phyloP scores from a whole-genome alignment of 2,113 vertebrate genomes.

The Vimba vimba region DNA sequence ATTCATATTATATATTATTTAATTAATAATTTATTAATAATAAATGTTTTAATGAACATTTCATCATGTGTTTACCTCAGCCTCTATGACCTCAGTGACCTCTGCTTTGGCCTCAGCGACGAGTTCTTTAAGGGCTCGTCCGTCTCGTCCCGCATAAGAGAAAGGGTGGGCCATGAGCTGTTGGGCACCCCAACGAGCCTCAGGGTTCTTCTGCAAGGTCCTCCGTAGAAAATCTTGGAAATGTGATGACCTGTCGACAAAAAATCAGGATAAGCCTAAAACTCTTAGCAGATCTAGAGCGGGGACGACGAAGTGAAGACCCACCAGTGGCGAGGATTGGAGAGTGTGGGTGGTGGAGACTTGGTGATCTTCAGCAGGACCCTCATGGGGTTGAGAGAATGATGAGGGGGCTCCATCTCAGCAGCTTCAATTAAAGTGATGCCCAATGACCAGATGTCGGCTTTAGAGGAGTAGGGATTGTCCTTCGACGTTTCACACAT shows the following conservation, averaged over 20 bases:
- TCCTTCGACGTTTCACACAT: constrained; percentile 77
- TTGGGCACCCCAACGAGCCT: constrained; percentile 66
- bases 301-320: background rate
- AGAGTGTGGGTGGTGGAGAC: constrained; percentile 69
- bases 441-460: constrained; percentile 79
- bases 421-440: constrained; percentile 78
- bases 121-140: constrained; percentile 65
- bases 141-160: constrained; percentile 55
- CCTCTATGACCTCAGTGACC: constrained; percentile 71
- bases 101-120: constrained; percentile 75
- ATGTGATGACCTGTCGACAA: constrained; percentile 70
- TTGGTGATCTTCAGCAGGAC: constrained; percentile 76
- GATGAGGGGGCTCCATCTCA: constrained; percentile 76
- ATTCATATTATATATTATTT: no score
- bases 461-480: constrained; percentile 70
- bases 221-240: constrained; percentile 76
- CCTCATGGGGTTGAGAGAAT: constrained; percentile 76
- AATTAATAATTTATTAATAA: background rate
- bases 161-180: constrained; percentile 77
- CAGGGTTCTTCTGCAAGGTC: constrained; percentile 70
- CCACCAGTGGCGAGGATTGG: constrained; percentile 68
- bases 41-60: background rate
- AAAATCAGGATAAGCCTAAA: background rate
- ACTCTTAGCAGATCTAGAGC: background rate
- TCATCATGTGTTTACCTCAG: constrained; percentile 52